phyloP scores from a whole-genome alignment of 1,140 invertebrate species.

The Drosophila santomea region DNA sequence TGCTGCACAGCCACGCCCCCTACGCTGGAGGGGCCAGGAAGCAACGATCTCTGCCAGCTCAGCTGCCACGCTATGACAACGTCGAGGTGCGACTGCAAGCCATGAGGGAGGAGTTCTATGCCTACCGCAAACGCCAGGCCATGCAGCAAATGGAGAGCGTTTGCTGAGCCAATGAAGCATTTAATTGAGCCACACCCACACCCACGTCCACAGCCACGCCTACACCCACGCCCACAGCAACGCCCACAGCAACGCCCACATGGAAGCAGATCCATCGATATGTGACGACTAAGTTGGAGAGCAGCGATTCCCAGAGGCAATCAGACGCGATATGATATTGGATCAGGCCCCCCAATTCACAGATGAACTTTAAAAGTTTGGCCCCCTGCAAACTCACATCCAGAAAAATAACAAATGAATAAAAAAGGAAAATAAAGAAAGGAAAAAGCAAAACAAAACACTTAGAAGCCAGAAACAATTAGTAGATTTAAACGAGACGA shows the following conservation, averaged over 20 bases:
- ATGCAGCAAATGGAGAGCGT: slow-evolving; percentile 88
- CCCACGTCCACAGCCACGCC: slow-evolving; percentile 1
- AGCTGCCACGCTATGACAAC: slow-evolving; percentile 89
- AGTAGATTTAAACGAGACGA: slow-evolving; percentile 45
- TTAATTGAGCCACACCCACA: slow-evolving; percentile 20
- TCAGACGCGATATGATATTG: slow-evolving; percentile 22
- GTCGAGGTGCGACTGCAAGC: slow-evolving; percentile 96
- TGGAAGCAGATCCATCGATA: slow-evolving; percentile 1
- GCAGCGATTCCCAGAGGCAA: slow-evolving; percentile 1
- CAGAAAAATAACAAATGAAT: slow-evolving; percentile 5
- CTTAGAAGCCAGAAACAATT: slow-evolving; percentile 50
- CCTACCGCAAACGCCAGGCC: slow-evolving; percentile 95
- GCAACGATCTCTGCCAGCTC: slow-evolving; percentile 76
- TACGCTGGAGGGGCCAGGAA: slow-evolving; percentile 7
- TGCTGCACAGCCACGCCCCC: slow-evolving; percentile 77
- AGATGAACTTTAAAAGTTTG: slow-evolving; percentile 60
- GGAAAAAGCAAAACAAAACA: slow-evolving; percentile 6
- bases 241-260: slow-evolving; percentile 3
- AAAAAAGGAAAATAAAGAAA: background rate
- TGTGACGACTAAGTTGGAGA: background rate
- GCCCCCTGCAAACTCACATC: slow-evolving; percentile 31
- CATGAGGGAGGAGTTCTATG: slow-evolving; percentile 97
- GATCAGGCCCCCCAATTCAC: slow-evolving; percentile 29
- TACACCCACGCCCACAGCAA: background rate
- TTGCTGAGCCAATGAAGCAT: slow-evolving; percentile 86